Evolutionary conservation across 2,888 invertebrate species (phyloP), one percentile per base, ranked within the genome.

Genomic region (Leptinotarsa peninsularis): DNA sequence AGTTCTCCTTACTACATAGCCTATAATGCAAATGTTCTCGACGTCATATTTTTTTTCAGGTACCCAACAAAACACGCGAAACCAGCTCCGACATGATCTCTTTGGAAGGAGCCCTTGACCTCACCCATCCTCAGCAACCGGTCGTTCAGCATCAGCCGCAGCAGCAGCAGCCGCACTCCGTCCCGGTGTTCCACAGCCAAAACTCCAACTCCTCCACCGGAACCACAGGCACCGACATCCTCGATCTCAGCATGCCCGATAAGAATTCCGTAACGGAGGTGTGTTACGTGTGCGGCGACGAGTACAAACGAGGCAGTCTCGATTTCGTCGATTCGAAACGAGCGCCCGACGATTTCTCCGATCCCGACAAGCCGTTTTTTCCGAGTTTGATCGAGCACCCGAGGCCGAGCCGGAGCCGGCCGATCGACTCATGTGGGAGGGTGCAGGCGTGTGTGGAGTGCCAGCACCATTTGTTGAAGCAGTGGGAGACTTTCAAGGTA

Each of bases 221-320:
- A 49, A 80, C 92, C 63, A 91, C 93, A n/a, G 95, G 94, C 83
- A 93, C 95, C 56, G 95, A 95, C 87, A 96, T 96, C 83, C 90
- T 96, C 77, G 96, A 96, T 90, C 90, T 96, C 76, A 96, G 96
- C 78, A 96, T 96, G 96, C 96, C 96, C 15, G 96, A 96, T 89
- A 96, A 96, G 90, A 96, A 96, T 90, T 94, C 96, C 17, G 93
- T 94, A 82, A 96, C 95, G 27, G 96, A 96, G 89, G 96, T 96
- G 71, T 96, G 95, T 88, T 96, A 96, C 89, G 94, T 96, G 18
- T 96, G 96, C 89, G 96, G 96, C 23, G 96, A 96, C 87, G 96
- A 96, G 88, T 95, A 94, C 88, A 92, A 93, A 81, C 92, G 95
- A 74, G 96, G 96, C 79, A 94, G 95, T 80, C 91, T 96, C 49